phyloP scores from a whole-genome alignment of 2,888 invertebrate species.

The Petrophora chlorosata region DNA sequence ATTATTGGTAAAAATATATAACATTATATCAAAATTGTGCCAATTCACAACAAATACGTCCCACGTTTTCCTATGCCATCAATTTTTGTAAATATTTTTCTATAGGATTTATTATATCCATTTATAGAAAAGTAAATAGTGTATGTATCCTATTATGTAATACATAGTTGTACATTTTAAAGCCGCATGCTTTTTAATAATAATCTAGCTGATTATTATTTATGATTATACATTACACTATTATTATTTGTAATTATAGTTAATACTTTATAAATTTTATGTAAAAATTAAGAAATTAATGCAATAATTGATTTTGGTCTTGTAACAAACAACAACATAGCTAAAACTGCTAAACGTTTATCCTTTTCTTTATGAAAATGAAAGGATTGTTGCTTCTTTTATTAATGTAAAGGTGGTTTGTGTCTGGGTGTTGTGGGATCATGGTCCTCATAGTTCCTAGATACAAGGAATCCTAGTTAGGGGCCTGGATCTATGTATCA shows the following conservation, averaged over 20 bases:
- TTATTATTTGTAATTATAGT: not conserved
- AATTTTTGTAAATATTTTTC: conserved; percentile 64
- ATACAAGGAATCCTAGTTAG: too few relatives aligned
- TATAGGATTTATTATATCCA: conserved; percentile 58
- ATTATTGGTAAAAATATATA: conserved; percentile 25
- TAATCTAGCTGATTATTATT: not conserved
- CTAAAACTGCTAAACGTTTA: too few relatives aligned
- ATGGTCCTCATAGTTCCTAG: too few relatives aligned
- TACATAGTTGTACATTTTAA: conserved; percentile 18
- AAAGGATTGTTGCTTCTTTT: too few relatives aligned
- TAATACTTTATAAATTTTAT: not conserved
- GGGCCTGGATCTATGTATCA: too few relatives aligned
- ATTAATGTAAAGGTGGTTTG: too few relatives aligned
- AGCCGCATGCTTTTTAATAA: conserved; percentile 20
- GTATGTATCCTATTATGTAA: conserved; percentile 31
- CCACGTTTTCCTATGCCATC: conserved; percentile 49
- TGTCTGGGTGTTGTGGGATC: too few relatives aligned
- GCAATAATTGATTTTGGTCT: too few relatives aligned
- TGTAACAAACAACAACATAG: too few relatives aligned
- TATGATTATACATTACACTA: not conserved
- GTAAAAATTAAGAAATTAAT: too few relatives aligned
- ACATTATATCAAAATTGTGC: conserved; percentile 61
- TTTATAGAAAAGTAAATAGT: conserved; percentile 45
- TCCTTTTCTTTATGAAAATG: too few relatives aligned
- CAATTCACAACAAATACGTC: conserved; percentile 54